phyloP scores from a whole-genome alignment of 2,797 vertebrate genomes.

The Centropyge bicolor region DNA sequence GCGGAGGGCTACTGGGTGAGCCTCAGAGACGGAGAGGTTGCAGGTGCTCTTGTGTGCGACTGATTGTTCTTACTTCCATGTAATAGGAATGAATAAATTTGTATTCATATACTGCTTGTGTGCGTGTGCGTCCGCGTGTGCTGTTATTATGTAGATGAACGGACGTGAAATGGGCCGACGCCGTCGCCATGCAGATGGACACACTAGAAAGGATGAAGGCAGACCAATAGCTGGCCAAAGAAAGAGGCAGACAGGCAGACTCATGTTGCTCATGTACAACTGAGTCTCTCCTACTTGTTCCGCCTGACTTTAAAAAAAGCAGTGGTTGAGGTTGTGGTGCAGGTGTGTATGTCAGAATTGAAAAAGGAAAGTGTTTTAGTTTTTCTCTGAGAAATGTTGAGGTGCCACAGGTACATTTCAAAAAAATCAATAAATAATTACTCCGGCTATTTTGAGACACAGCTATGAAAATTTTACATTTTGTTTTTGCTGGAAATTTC shows the following conservation, averaged over 20 bases:
- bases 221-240: slow-evolving; percentile 17
- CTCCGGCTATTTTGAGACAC: neutral
- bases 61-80: slow-evolving; percentile 58
- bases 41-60: slow-evolving; percentile 69
- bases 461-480: neutral
- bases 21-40: slow-evolving; percentile 64
- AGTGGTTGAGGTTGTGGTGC: neutral
- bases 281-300: neutral
- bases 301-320: neutral
- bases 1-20: slow-evolving; percentile 37
- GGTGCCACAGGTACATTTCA: neutral
- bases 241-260: neutral
- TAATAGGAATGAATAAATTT: slow-evolving; percentile 57
- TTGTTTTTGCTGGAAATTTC: slow-evolving; percentile 20
- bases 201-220: slow-evolving; percentile 1
- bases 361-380: neutral
- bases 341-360: neutral
- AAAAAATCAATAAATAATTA: slow-evolving; percentile 38
- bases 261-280: neutral
- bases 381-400: neutral
- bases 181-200: slow-evolving; percentile 29
- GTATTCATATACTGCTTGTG: slow-evolving; percentile 51
- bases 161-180: slow-evolving; percentile 21
- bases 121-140: slow-evolving; percentile 24
- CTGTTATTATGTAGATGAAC: slow-evolving; percentile 53